Conservation (phyloP, 2,888 invertebrate genomes). For the Smittia aterrima region DNA sequence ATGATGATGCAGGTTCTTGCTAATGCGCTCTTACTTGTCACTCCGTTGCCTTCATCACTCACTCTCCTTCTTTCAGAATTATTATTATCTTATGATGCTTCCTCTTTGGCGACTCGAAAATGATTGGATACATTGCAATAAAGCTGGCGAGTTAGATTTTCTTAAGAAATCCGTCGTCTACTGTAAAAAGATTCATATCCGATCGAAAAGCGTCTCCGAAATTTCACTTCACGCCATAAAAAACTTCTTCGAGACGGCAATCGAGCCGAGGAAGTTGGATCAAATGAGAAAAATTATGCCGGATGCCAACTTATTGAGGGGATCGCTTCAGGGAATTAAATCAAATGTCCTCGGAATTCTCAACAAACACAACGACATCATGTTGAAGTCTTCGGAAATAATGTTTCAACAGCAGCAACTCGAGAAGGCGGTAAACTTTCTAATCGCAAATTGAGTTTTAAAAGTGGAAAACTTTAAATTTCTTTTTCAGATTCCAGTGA, state of each 20-base stretch:
- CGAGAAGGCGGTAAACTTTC: constrained; percentile 17
- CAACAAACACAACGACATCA: constrained; percentile 34
- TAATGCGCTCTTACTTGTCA: no score
- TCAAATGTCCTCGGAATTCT: constrained; percentile 32
- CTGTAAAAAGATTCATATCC: constrained; percentile 35
- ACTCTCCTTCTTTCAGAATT: constrained; percentile 15
- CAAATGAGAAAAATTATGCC: constrained; percentile 41
- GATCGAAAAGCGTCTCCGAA: constrained; percentile 30
- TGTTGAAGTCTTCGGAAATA: constrained; percentile 34
- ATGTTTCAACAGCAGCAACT: constrained; percentile 31
- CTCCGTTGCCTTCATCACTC: neutral
- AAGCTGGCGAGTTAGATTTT: constrained; percentile 21
- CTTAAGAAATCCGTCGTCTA: constrained; percentile 33
- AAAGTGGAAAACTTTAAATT: neutral
- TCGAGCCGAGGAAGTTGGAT: constrained; percentile 34
- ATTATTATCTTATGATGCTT: constrained; percentile 41
- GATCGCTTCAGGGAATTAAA: constrained; percentile 19
- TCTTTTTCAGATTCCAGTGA: constrained; percentile 21
- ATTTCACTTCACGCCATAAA: constrained; percentile 34
- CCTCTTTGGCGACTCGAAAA: constrained; percentile 39
- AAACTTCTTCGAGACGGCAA: constrained; percentile 28
- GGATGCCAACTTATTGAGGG: constrained; percentile 28
- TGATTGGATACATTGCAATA: constrained; percentile 41
- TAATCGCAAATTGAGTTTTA: neutral
- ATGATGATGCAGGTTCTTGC: constrained; percentile 38